Percentiles rank a stretch among this genome's conserved stretches.
Evolutionary conservation across 2,797 vertebrate species (phyloP).

Genomic region (Cossypha heuglini): DNA sequence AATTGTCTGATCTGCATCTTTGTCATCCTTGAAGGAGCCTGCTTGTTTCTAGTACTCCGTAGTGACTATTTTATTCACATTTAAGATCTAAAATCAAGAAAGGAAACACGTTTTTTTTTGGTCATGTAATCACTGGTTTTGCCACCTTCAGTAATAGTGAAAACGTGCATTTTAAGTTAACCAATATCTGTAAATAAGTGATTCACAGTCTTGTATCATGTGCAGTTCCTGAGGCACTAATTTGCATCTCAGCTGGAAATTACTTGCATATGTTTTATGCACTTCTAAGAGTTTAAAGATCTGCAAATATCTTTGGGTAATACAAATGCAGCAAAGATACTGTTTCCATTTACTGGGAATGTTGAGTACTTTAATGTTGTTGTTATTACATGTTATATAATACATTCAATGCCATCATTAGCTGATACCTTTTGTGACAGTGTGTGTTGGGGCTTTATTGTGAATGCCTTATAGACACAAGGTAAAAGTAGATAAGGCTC

Average conservation of each 20-base stretch:
- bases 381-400: background rate
- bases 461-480: background rate
- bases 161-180: background rate
- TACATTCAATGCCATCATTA: background rate
- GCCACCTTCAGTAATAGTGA: background rate
- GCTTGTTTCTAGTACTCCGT: background rate
- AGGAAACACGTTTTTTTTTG: background rate
- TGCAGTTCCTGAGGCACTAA: background rate
- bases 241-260: background rate
- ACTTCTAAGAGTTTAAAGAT: background rate
- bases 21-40: background rate
- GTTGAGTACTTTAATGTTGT: background rate
- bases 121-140: background rate
- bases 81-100: background rate
- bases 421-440: background rate
- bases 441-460: background rate
- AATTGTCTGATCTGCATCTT: background rate
- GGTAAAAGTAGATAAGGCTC: background rate
- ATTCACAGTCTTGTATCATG: background rate
- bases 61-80: background rate
- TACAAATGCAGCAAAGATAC: background rate
- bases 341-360: background rate
- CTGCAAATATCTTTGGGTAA: background rate
- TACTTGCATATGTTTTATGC: background rate
- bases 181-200: background rate